Evolutionary conservation across 1,140 invertebrate genomes (phyloP), one percentile per base, ranked within the genome.

Genomic region (Drosophila carrolli): DNA sequence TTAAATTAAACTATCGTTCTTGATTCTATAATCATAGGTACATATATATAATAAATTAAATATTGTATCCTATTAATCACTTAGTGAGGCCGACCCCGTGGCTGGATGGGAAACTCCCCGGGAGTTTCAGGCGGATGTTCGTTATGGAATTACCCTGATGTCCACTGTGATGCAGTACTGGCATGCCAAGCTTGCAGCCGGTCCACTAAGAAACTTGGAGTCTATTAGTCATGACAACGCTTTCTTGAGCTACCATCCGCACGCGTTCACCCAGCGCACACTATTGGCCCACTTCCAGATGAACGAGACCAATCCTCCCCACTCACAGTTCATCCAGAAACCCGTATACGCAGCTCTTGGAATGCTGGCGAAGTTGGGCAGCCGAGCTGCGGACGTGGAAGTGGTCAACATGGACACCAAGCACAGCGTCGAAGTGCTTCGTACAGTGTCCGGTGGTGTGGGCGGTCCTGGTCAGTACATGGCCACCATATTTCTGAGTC

Each of bases 191-290:
- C 88, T 78, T 6, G 77, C 59, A 4, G 78, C 61, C 3, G 76
- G 77, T 9, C 58, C 70, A 16, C 90, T 85, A 29, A 71, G 35
- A 35, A 78, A 81, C 35, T 89, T 89, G 63, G 92, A 91, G 50
- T 93, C 84, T 5, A 82, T 94, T 4, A 93, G 93, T 60, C 93
- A 93, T 75, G 93, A 94, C 75, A 94, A 94, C 73, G 93, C 84
- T 10, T 94, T 94, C 62, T 75, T 94, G 7, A 94, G 93, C 73
- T 93, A 93, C 86, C 89, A 93, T 84, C 93, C 93, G 0, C 67
- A 92, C 51, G 93, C 93, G 71, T 94, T 94, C 66, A 88, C 78
- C 4, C 93, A 94, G 77, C 77, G 82, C 14, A 90, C 88, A 0
- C 71, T 94, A 9, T 75, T 94, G 35, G 92, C 93, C 6, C 93